These are phyloP conservation scores for Actias luna DNA, from an alignment of 2,888 invertebrate genomes.

Conservation along the genomic window DNA sequence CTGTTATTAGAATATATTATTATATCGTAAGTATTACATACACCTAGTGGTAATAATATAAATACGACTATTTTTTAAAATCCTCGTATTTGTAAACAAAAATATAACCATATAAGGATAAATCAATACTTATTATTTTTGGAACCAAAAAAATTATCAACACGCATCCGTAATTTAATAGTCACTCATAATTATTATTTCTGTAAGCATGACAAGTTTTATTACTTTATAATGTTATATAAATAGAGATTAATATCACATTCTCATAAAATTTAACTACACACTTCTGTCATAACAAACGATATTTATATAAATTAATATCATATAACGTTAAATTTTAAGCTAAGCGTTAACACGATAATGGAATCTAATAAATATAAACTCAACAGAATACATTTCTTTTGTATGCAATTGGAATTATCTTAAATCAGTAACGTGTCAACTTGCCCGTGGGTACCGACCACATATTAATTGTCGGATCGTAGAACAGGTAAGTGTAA, in stretches of 20 bases:
- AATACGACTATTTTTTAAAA: no score
- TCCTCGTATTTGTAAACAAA: no score
- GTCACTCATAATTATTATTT: background rate
- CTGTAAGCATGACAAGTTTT: background rate
- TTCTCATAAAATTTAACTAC: background rate
- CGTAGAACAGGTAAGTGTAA: constrained; percentile 41
- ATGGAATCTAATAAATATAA: constrained; percentile 17
- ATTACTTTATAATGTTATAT: background rate
- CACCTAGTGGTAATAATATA: no score
- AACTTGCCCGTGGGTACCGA: constrained; percentile 29
- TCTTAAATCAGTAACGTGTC: constrained; percentile 34
- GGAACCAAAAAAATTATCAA: background rate
- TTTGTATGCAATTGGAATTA: constrained; percentile 37
- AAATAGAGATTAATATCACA: constrained; percentile 1
- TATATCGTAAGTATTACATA: no score
- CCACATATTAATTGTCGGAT: constrained; percentile 42
- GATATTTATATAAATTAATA: background rate
- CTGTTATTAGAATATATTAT: no score
- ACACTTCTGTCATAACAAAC: background rate
- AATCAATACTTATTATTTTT: background rate
- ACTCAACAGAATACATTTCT: constrained; percentile 15
- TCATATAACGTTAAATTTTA: background rate
- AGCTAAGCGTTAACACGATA: constrained; percentile 13
- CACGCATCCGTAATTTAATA: background rate
- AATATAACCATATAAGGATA: background rate